Percentiles rank a stretch among this genome's conserved stretches.
Evolutionary conservation across 2,797 vertebrate genomes (phyloP).

Genomic region (Hypotaenidia philippensis): DNA sequence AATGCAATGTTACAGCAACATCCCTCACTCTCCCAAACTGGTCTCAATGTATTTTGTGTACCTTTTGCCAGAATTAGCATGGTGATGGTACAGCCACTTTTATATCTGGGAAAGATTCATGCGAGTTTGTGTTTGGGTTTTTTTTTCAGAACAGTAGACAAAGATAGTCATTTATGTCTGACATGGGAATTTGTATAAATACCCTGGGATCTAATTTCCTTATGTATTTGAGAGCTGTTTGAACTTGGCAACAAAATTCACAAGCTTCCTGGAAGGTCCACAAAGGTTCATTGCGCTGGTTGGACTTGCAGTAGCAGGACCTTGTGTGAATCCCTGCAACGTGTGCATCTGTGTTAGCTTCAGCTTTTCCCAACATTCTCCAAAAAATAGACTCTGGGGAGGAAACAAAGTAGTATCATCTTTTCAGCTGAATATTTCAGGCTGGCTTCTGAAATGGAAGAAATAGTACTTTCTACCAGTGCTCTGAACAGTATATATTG

Average conservation of each 20-base stretch:
- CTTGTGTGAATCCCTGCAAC: conserved; percentile 35
- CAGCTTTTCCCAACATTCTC: conserved; percentile 13
- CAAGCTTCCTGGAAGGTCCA: conserved; percentile 62
- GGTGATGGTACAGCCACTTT: not conserved
- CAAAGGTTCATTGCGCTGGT: conserved; percentile 9
- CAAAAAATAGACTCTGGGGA: conserved; percentile 27
- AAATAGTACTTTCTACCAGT: not conserved
- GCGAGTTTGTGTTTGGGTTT: not conserved
- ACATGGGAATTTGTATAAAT: conserved; percentile 57
- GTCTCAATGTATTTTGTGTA: not conserved
- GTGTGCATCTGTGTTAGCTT: conserved; percentile 1
- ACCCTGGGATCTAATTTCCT: conserved; percentile 46
- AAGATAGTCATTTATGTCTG: conserved; percentile 54
- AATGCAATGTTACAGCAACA: not conserved
- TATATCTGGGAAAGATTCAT: conserved; percentile 39
- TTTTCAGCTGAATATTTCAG: not conserved
- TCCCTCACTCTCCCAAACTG: not conserved
- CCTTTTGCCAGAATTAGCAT: not conserved
- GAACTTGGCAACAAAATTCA: conserved; percentile 50
- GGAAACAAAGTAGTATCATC: conserved; percentile 22
- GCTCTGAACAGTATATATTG: not conserved
- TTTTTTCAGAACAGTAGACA: conserved; percentile 28
- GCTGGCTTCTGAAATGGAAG: not conserved
- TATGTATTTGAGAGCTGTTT: conserved; percentile 53
- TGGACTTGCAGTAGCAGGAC: not conserved